Base-by-base conservation (phyloP, 2,797 vertebrate genomes). In the Xiphorhynchus erythropygius region DNA sequence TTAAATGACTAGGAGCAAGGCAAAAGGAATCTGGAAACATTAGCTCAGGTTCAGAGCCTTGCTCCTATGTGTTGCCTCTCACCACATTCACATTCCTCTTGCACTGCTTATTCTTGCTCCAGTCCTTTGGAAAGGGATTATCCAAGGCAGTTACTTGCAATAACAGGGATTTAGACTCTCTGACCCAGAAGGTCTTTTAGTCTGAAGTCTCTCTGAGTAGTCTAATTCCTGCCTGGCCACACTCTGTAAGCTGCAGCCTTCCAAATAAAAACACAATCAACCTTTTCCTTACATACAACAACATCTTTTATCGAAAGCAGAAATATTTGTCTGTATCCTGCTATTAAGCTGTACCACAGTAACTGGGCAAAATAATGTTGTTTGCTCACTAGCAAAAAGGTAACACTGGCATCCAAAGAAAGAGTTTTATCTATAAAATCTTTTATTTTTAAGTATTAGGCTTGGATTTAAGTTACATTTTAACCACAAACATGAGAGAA, bases 401-500 rank as follows among this genome's bases (percentile, higher is more conserved):
- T 47, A 96, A 88, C 68, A 17, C 69, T 96, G 95, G 86, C 88
- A 94, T 81, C 87, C 14, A n/a, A 96, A 94, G 77, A 96, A 95
- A 96, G 79, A 95, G 57, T 90, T 97, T 84, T 95, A 82, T 84
- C 83, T 90, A 89, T 92, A 92, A 89, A 95, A 90, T 52, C 28
- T 93, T 96, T 96, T 94, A 73, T 93, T 89, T 93, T 84, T 88
- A 52, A 74, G 78, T 91, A 78, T 95, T 92, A 96, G 81, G 52
- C 41, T 70, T 84, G 37, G 87, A 52, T 97, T 95, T 97, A 94
- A 94, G 96, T 97, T 97, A 94, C 93, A 88, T 93, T 97, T 97
- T 96, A 98, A 93, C 86, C 69, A 90, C 88, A 91, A 97, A 85
- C 80, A 86, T 37, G 60, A 81, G 87, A 97, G 95, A 87, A 95